Evolutionary conservation across 2,888 invertebrate species (phyloP), one percentile per base, ranked within the genome.

Genomic region (Psylliodes chrysocephalus): DNA sequence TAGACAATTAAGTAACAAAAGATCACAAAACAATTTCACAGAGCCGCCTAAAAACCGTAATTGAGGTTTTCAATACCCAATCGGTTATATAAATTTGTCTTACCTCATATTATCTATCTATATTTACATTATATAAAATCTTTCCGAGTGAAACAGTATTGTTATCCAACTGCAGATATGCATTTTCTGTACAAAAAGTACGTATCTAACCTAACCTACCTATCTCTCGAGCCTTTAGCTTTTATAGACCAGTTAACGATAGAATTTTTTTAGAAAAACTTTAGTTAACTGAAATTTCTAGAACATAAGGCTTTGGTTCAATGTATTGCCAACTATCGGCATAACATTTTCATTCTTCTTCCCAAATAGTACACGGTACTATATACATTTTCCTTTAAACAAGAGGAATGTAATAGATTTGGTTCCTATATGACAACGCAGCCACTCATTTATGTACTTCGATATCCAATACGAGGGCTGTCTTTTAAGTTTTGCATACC

Each of bases 91-190:
- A 59, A 59, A 51, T 46, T 40, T 28, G 18, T 49, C 28, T 59
- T 49, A 40, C 59, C 19, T 59, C 49, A 49, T 17, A 35, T 57
- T 47, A 40, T 40, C 44, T 55, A 42, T 44, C 12, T 54, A 59
- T 40, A 59, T 49, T 59, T 51, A 30, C 49, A 49, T 59, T 59
- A 59, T 59, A 59, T 57, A 59, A 49, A 59, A 40, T 59, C 35
- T 51, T 49, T 47, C 38, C 57, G 47, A 54, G 35, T 17, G 47
- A 57, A 57, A 57, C 47, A 47, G 33, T 46, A 44, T 25, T 49
- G 59, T 59, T 59, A 59, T 59, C 30, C 49, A 59, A 59, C 59
- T 47, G 17, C 40, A 47, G 49, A 49, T 59, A 59, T 49, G 59
- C 28, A 59, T 40, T 59, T 57, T 30, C 17, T 15, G 38, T 15